phyloP scores from a whole-genome alignment of 2,113 vertebrate species.

The Ailuropoda melanoleuca region DNA sequence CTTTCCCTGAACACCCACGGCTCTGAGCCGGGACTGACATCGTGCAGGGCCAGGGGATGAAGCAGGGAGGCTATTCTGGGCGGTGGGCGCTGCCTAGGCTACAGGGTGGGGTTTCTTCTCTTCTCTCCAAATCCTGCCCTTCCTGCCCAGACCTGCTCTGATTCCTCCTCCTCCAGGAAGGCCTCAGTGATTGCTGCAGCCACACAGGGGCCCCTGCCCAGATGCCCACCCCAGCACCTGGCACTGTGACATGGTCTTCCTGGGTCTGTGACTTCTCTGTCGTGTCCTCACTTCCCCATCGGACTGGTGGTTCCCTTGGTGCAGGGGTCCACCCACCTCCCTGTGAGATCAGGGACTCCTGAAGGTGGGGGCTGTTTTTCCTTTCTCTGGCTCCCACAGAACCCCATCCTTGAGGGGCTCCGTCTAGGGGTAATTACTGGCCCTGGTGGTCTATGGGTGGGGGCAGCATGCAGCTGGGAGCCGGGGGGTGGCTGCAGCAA shows the following conservation, averaged over 20 bases:
- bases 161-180: not conserved
- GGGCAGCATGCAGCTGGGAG: not conserved
- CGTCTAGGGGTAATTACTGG: no score
- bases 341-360: rapidly evolving
- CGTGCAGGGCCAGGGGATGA: rapidly evolving
- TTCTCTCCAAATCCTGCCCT: not conserved
- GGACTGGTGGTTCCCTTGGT: not conserved
- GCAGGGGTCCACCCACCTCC: not conserved
- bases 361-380: not conserved
- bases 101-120: not conserved
- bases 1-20: no score
- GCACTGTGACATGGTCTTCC: not conserved
- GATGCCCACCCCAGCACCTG: not conserved
- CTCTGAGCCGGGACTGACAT: not conserved
- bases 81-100: not conserved
- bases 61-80: not conserved
- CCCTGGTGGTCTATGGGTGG: not conserved
- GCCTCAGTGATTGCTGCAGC: not conserved
- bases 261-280: not conserved
- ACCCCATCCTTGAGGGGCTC: not conserved
- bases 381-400: not conserved
- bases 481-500: not conserved
- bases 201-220: not conserved
- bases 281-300: no score
- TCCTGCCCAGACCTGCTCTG: not conserved